Conservation (phyloP, 2,113 vertebrate genomes). For the Grantiella picta region DNA sequence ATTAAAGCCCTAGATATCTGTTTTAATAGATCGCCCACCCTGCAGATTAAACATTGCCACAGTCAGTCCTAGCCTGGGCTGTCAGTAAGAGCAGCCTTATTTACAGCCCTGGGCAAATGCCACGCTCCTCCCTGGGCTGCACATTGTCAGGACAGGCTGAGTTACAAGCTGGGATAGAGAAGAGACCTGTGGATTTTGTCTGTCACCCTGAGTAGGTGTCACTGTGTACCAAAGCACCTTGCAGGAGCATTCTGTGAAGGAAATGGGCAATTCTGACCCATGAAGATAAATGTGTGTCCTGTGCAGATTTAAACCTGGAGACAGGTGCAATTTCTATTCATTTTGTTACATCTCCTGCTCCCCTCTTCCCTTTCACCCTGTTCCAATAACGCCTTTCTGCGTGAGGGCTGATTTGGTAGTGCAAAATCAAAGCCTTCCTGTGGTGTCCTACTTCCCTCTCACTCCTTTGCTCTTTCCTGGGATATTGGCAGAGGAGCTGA, state of each 20-base stretch:
- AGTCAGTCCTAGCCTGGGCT: conserved; percentile 19
- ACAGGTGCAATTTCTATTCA: background rate
- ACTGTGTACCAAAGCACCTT: background rate
- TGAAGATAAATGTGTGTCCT: background rate
- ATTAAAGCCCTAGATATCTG: conserved; percentile 69
- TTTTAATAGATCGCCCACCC: conserved; percentile 71
- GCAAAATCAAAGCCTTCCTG: background rate
- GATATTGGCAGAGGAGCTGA: background rate
- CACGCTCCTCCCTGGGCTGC: background rate
- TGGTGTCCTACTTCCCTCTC: background rate
- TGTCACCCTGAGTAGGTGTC: background rate
- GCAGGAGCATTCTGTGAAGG: background rate
- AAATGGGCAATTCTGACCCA: background rate
- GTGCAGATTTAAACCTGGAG: background rate
- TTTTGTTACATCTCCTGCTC: background rate
- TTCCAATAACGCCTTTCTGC: background rate
- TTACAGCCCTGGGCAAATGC: conserved; percentile 7
- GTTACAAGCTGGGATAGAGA: background rate
- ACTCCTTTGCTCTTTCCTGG: background rate
- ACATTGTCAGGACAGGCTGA: background rate
- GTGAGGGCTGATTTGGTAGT: background rate
- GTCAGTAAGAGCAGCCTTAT: conserved; percentile 42
- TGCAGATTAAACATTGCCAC: conserved; percentile 63
- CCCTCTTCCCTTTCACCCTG: background rate
- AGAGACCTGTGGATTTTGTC: background rate